Base-by-base conservation (phyloP, 2,113 vertebrate species). In the Microtus pennsylvanicus region DNA sequence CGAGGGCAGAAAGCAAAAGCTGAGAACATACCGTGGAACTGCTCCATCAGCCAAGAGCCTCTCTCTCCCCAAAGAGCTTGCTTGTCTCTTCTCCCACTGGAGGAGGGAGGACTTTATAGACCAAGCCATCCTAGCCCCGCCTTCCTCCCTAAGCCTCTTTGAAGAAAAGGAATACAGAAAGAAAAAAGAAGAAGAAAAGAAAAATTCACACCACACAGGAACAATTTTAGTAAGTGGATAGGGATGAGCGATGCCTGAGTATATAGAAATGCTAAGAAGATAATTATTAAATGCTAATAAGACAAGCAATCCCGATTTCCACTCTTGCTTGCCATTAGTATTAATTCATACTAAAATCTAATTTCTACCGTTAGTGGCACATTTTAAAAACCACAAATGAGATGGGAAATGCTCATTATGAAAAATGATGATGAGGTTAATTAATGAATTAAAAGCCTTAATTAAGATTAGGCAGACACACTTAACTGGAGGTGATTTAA, bases 321-420 rank as follows among this genome's bases (percentile, higher is more conserved):
- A 12, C 47, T 17, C 78, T 55, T 12, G 81, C n/a, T 24, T 45
- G 21, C 50, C 24, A 35, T 0, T 30, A 30, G 89, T 28, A 24
- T 16, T 50, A 72, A 89, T 38, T 63, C 82, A 42, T 3, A 67
- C 61, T 55, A 52, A 90, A 78, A 21, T 47, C 94, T 92, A 92
- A 87, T 94, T 88, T 89, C 88, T 81, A n/a, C 63, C 35, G 72
- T 92, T 89, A 80, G 63, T 55, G 81, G 50, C 85, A 45, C 72
- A 85, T 82, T 89, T 96, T 74, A 58, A 97, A 97, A 97, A 96
- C 93, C 97, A 91, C 95, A 97, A 69, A 86, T 93, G 74, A 97
- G 93, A 89, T 24, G 58, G 77, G 42, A 97, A 97, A 90, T 63
- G 50, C 35, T 95, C 38, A 45, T 95, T 61, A 89, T 52, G 67